Evolutionary conservation across 2,888 invertebrate species (phyloP).

Genomic region (Yponomeuta cagnagella): DNA sequence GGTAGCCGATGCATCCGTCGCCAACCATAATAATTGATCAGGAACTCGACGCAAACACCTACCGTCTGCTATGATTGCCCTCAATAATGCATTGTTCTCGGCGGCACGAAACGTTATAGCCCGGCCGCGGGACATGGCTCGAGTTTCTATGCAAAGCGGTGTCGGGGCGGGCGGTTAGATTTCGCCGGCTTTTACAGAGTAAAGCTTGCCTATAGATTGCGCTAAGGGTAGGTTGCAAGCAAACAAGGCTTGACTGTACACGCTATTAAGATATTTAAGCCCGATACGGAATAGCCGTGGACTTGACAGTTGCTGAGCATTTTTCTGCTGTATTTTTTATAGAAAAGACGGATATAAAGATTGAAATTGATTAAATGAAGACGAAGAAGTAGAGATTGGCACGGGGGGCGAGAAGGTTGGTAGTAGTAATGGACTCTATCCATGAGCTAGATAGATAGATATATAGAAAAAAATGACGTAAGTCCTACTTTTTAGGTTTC

Average conservation of each 20-base stretch:
- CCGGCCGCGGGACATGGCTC: slow-evolving; percentile 26
- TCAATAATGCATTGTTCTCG: slow-evolving; percentile 57
- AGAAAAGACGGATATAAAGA: too few species aligned
- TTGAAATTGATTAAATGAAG: too few species aligned
- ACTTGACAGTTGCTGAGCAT: slow-evolving; percentile 29
- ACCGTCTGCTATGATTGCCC: slow-evolving; percentile 57
- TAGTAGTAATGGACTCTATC: too few species aligned
- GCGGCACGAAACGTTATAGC: slow-evolving; percentile 46
- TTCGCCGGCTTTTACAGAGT: slow-evolving; percentile 16
- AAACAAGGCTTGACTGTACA: slow-evolving; percentile 57
- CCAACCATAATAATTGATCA: slow-evolving; percentile 54
- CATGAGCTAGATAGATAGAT: too few species aligned
- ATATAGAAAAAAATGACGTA: too few species aligned
- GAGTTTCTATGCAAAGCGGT: slow-evolving; percentile 12
- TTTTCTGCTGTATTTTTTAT: background rate
- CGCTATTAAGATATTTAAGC: slow-evolving; percentile 56
- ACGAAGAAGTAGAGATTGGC: too few species aligned
- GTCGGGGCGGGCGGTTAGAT: slow-evolving; percentile 24
- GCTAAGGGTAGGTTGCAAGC: slow-evolving; percentile 36
- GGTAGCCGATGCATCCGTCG: slow-evolving; percentile 25
- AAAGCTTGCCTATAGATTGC: slow-evolving; percentile 34
- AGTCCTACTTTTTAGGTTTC: too few species aligned
- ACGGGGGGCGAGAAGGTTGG: too few species aligned
- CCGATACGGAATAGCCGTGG: slow-evolving; percentile 40
- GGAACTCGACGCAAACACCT: slow-evolving; percentile 57